Evolutionary conservation across 2,888 invertebrate species (phyloP), one percentile per base, ranked within the genome.

Genomic region (Apomyelois bistriatella): DNA sequence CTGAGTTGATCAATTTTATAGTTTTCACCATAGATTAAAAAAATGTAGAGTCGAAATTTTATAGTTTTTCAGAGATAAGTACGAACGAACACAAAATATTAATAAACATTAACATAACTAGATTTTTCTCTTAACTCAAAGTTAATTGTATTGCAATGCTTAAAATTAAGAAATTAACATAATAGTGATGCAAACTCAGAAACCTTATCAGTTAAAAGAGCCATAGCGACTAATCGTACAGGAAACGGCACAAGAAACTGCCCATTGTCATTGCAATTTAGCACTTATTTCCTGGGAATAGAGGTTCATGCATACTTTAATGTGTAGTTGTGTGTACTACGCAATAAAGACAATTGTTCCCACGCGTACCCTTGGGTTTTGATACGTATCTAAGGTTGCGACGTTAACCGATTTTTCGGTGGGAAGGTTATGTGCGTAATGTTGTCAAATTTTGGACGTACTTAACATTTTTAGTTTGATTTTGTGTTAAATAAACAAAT

Each of bases 341-440:
- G 43, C 9, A 41, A 41, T 16, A 13, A 13, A 32, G 16, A 46
- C 46, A 46, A 46, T 46, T 10, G 30, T 43, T 46, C 46, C 16
- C 46, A 46, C 46, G 32, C n/a, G 4, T 46, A 46, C 32, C 46
- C 46, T 46, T 46, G 46, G 32, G 30, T 28, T 7, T 13, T 4
- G 46, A 46, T 46, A 35, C n/a, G 46, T 13, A 46, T 46, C 46
- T 46, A 32, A 46, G 46, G 46, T 46, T 46, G 46, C 46, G 12
- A 42, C 12, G 32, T 46, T 46, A 46, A 46, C 46, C 46, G 46
- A 46, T 32, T 46, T 40, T 46, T 35, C 9, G 32, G 46, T 46
- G 32, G 32, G 46, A 46, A 46, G 46, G 46, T 59, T 55, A 63
- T 10, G 40, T 17, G 43, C 22, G 22, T 30, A 32, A 46, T 35